Conservation (phyloP, 2,113 vertebrate species). For the Excalfactoria chinensis region DNA sequence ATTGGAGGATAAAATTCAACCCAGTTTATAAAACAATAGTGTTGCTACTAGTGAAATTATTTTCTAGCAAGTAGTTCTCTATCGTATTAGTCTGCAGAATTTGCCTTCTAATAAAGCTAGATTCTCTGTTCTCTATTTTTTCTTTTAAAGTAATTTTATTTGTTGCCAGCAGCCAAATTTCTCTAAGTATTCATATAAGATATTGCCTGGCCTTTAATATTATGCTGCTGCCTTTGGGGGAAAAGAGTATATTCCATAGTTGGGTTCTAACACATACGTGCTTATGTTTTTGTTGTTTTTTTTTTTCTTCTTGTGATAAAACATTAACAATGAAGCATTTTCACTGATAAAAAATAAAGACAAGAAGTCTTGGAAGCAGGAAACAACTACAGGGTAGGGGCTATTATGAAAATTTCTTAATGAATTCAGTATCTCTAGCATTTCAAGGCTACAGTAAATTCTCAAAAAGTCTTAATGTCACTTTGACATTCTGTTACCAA, state of each 20-base stretch:
- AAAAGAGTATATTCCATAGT: neutral
- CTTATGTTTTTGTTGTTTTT: neutral
- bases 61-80: neutral
- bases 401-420: neutral
- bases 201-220: neutral
- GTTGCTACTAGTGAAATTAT: neutral
- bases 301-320: neutral
- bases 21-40: neutral
- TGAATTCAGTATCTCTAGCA: neutral
- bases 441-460: neutral
- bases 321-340: neutral
- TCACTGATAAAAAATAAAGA: neutral
- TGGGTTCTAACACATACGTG: neutral
- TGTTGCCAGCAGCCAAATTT: neutral
- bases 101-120: neutral
- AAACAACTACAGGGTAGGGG: neutral
- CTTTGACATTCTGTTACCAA: neutral
- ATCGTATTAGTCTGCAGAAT: neutral
- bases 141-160: neutral
- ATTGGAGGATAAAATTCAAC: neutral
- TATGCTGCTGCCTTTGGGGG: neutral
- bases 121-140: accelerated
- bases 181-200: neutral
- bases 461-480: neutral
- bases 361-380: neutral